phyloP scores from a whole-genome alignment of 1,140 invertebrate species.

The Philotrypesis tridentata region DNA sequence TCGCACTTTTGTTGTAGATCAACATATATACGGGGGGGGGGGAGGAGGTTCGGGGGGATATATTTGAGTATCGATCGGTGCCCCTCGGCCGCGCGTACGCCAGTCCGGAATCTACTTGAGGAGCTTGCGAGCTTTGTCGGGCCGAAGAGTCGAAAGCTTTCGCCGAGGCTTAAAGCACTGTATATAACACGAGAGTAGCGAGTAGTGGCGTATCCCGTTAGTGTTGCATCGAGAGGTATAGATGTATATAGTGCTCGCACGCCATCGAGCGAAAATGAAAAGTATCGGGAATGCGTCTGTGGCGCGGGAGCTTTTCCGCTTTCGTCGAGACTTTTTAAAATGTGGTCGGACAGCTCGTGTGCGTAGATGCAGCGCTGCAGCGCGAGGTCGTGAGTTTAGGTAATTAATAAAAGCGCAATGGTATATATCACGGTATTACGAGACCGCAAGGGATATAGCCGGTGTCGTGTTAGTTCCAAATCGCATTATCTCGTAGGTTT shows the following conservation, averaged over 20 bases:
- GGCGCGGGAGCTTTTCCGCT: neutral
- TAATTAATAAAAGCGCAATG: too few relatives aligned
- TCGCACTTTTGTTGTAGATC: slow-evolving; percentile 1
- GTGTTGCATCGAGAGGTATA: too few relatives aligned
- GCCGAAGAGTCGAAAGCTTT: neutral
- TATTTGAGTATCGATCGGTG: slow-evolving; percentile 16
- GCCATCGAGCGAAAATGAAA: too few relatives aligned
- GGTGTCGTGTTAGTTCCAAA: neutral
- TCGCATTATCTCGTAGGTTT: neutral
- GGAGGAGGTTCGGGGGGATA: too few relatives aligned
- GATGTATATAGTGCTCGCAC: too few relatives aligned
- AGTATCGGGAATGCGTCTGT: neutral
- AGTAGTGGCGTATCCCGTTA: neutral
- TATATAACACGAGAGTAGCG: too few relatives aligned
- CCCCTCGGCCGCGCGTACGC: neutral
- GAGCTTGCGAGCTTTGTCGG: neutral
- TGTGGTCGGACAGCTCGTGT: too few relatives aligned
- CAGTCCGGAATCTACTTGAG: slow-evolving; percentile 16
- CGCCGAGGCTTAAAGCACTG: neutral
- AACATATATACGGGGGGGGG: neutral
- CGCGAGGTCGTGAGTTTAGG: too few relatives aligned
- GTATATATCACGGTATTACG: too few relatives aligned
- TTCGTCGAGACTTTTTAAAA: neutral
- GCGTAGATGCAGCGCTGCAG: too few relatives aligned
- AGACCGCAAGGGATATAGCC: neutral